Evolutionary conservation across 2,797 vertebrate genomes (phyloP).

Genomic region (Onychomys torridus): DNA sequence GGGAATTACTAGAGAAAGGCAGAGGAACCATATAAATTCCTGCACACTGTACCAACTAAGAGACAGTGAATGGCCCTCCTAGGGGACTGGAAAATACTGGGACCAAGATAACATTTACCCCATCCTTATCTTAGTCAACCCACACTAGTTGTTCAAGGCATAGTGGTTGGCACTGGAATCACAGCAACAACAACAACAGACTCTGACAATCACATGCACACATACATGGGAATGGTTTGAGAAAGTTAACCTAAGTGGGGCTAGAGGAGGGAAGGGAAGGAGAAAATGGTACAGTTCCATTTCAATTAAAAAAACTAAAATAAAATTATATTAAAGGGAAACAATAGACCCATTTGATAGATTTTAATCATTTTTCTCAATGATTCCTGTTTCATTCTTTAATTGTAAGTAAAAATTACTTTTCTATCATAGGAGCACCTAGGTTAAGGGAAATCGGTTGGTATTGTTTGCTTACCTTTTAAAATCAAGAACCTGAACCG

Average conservation of each 20-base stretch:
- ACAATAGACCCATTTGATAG: background rate
- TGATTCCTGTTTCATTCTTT: conserved; percentile 2
- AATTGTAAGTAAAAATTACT: conserved; percentile 33
- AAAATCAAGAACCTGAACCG: background rate
- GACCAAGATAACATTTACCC: background rate
- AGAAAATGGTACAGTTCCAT: background rate
- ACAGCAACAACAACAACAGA: background rate
- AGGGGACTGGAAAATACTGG: background rate
- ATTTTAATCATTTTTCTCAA: background rate
- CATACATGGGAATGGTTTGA: background rate
- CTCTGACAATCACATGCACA: background rate
- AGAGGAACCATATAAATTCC: background rate
- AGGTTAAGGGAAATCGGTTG: background rate
- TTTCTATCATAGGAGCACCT: background rate
- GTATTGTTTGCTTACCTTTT: background rate
- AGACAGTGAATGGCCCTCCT: background rate
- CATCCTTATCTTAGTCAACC: background rate
- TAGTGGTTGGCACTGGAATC: background rate
- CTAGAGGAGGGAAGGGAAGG: background rate
- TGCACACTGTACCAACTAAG: background rate
- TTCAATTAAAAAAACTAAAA: background rate
- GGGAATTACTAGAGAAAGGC: background rate
- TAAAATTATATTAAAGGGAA: background rate
- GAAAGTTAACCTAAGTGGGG: too few relatives aligned
- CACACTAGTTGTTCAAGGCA: background rate